Base-by-base conservation (phyloP, 2,113 vertebrate genomes). In the Oceanodroma tethys region DNA sequence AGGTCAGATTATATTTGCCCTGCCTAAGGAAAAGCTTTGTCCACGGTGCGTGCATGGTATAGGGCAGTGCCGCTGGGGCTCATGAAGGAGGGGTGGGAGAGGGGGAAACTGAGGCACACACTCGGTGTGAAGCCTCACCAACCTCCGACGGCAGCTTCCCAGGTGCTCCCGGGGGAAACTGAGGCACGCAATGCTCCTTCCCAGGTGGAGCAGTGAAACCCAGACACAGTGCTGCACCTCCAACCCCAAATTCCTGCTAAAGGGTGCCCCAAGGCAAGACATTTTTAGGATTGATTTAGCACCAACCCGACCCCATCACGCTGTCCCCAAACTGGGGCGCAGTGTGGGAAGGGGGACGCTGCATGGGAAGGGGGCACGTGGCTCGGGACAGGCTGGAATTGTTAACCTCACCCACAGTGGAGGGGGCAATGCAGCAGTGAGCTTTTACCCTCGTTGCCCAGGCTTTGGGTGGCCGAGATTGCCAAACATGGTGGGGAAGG, bases 41-140 rank as follows among this genome's bases (percentile, higher is more conserved):
- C 48, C 7, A 0, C 1, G 15, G 26, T 19, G 59, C 1, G 0
- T 38, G 62, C 23, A 27, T 2, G 6, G 63, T 2, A 21, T 8
- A 55, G 45, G 60, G 50, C 42, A 55, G 27, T 2, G 30, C 42
- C 60, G 48, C 67, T 27, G 47, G 23, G 63, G 36, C 38, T 55
- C 34, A 25, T 22, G n/a, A 72, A 22, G 45, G 23, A 71, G 22
- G 6, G 30, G 38, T 0, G 2, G 22, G 20, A 68, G n/a, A 36
- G 16, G 22, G 52, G 59, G 70, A 90, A 91, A 72, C 79, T 62
- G 84, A 94, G 81, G 88, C 76, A 91, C 19, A 0, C 26, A 7
- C 16, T 11, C 1, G 0, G 6, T n/a, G 52, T 47, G 38, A 83
- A 94, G 50, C 38, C 76, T 76, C 63, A 47, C 29, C 50, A 59